Evolutionary conservation across 2,797 vertebrate genomes (phyloP).

Genomic region (Paedocypris micromegethes): DNA sequence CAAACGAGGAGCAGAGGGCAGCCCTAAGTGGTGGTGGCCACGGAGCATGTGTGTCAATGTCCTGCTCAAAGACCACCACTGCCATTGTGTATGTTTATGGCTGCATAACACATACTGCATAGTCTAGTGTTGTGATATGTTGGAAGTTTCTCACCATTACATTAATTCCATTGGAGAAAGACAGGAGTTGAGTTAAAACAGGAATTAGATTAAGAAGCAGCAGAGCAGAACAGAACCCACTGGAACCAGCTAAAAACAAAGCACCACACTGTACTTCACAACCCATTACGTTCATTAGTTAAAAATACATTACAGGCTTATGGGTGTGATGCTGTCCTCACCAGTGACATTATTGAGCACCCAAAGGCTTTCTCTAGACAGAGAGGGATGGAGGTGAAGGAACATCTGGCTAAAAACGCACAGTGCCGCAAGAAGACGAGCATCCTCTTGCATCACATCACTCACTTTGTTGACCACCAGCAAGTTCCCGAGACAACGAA

Average conservation of each 20-base stretch:
- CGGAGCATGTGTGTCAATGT: too few species aligned
- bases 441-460: slow-evolving; percentile 53
- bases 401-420: slow-evolving; percentile 75
- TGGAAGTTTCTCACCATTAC: slow-evolving; percentile 69
- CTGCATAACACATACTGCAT: too few species aligned
- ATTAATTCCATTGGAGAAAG: slow-evolving; percentile 73
- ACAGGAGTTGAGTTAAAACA: slow-evolving; percentile 76
- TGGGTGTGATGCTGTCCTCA: slow-evolving; percentile 42
- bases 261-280: not conserved
- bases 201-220: slow-evolving; percentile 76
- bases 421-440: slow-evolving; percentile 69
- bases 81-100: too few species aligned
- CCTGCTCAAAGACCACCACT: too few species aligned
- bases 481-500: slow-evolving; percentile 85
- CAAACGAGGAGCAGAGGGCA: too few species aligned
- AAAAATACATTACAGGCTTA: not conserved
- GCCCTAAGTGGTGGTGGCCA: too few species aligned
- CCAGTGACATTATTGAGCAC: slow-evolving; percentile 94
- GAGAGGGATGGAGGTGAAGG: slow-evolving; percentile 67
- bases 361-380: slow-evolving; percentile 83
- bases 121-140: not conserved
- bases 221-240: slow-evolving; percentile 71
- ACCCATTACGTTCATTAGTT: not conserved
- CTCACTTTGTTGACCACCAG: slow-evolving; percentile 58
- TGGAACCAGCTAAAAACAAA: slow-evolving; percentile 65